Evolutionary conservation across 2,888 invertebrate genomes (phyloP).

Genomic region (Metacarcinus magister): DNA sequence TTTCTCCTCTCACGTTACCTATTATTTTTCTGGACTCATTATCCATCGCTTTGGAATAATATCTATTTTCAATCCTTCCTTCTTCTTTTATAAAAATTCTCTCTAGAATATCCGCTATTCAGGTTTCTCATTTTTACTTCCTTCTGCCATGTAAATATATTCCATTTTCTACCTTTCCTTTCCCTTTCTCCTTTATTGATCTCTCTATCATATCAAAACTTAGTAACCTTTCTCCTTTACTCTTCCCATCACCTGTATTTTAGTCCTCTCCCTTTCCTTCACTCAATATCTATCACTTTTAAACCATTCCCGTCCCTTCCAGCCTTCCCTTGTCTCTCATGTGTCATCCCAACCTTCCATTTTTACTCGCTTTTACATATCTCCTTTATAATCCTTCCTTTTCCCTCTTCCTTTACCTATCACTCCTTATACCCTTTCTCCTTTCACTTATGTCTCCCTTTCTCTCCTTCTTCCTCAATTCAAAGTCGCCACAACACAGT

Average conservation of each 20-base stretch:
- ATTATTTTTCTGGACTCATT: too few relatives aligned
- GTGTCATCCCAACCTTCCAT: not conserved
- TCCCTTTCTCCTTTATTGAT: not conserved
- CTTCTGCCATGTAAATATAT: too few relatives aligned
- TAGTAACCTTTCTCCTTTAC: not conserved
- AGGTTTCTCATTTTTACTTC: too few relatives aligned
- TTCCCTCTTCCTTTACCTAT: not conserved
- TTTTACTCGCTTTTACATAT: not conserved
- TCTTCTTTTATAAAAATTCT: too few relatives aligned
- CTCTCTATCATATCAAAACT: not conserved
- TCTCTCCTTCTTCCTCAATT: too few relatives aligned
- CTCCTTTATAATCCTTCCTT: not conserved
- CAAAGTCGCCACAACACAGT: not conserved
- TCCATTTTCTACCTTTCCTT: not conserved
- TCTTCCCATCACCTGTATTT: not conserved
- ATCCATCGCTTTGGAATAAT: too few relatives aligned
- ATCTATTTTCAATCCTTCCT: too few relatives aligned
- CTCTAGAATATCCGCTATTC: too few relatives aligned
- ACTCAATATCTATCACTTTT: not conserved
- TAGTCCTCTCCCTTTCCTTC: not conserved
- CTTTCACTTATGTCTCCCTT: not conserved
- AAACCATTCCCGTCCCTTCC: not conserved
- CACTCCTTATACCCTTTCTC: not conserved
- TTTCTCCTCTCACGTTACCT: too few relatives aligned
- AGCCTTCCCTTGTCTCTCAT: not conserved